These are phyloP conservation scores for Passer montanus DNA, from an alignment of 2,113 vertebrate species.

Conservation along the genomic window DNA sequence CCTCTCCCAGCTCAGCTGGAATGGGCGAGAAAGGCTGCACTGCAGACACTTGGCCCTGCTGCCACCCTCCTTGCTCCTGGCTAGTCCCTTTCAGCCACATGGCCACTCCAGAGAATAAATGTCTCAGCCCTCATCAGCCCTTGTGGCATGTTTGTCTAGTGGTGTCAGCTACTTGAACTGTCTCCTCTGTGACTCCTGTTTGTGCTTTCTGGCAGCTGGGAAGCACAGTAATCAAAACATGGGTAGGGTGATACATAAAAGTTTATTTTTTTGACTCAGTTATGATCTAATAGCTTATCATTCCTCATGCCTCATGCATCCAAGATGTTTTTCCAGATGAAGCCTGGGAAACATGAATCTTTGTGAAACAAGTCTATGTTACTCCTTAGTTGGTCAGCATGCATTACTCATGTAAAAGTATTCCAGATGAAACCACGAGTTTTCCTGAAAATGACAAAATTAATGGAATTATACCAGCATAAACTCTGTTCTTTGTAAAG, in stretches of 20 bases:
- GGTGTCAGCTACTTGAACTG: constrained; percentile 33
- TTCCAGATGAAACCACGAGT: constrained; percentile 53
- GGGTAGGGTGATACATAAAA: constrained; percentile 15
- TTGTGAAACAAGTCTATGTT: constrained; percentile 38
- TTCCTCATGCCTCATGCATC: constrained; percentile 32
- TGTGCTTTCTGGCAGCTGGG: constrained; percentile 38
- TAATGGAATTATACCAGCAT: constrained; percentile 44
- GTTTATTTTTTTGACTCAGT: constrained; percentile 38
- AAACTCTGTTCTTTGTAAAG: constrained; percentile 28
- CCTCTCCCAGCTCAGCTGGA: background rate
- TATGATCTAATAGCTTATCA: constrained; percentile 60
- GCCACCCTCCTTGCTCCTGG: background rate
- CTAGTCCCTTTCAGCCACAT: background rate
- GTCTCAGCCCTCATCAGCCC: background rate
- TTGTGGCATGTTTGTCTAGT: background rate
- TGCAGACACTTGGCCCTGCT: background rate
- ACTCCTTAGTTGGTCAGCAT: constrained; percentile 14
- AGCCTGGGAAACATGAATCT: constrained; percentile 55
- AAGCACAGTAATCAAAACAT: constrained; percentile 36
- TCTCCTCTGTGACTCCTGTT: constrained; percentile 6
- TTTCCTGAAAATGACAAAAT: constrained; percentile 60
- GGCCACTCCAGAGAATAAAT: background rate
- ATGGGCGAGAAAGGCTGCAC: background rate
- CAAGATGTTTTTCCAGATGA: constrained; percentile 64
- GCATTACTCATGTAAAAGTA: constrained; percentile 35